These are phyloP conservation scores for Pollenia labialis DNA, from an alignment of 2,888 invertebrate species.

Conservation along the genomic window DNA sequence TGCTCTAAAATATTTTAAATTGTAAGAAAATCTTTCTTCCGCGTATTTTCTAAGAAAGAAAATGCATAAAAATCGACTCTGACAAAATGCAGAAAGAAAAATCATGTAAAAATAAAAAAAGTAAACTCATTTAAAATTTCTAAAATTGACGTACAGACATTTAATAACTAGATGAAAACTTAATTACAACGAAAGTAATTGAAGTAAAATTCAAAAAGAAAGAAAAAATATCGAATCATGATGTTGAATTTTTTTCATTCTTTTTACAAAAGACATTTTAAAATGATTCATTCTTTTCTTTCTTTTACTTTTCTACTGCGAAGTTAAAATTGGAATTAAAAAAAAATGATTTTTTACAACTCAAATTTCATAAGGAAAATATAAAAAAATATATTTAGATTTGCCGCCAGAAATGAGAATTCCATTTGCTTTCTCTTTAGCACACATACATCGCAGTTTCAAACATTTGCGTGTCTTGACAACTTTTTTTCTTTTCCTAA, in stretches of 20 bases:
- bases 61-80: too few relatives aligned
- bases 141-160: not conserved
- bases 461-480: not conserved
- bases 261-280: not conserved
- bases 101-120: not conserved
- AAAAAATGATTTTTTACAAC: not conserved
- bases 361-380: not conserved
- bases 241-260: not conserved
- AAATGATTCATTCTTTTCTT: not conserved
- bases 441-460: slow-evolving; percentile 30
- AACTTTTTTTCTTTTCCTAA: not conserved
- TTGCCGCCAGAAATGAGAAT: not conserved
- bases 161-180: slow-evolving; percentile 27
- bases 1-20: too few relatives aligned
- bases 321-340: not conserved
- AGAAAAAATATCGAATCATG: not conserved
- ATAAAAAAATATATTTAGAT: too few relatives aligned
- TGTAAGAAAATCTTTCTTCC: too few relatives aligned
- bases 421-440: not conserved
- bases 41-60: too few relatives aligned
- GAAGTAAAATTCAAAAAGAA: not conserved
- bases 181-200: not conserved
- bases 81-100: too few relatives aligned
- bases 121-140: not conserved
- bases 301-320: too few relatives aligned